Conservation (phyloP, 2,888 invertebrate species). For the Oligia fasciuncula region DNA sequence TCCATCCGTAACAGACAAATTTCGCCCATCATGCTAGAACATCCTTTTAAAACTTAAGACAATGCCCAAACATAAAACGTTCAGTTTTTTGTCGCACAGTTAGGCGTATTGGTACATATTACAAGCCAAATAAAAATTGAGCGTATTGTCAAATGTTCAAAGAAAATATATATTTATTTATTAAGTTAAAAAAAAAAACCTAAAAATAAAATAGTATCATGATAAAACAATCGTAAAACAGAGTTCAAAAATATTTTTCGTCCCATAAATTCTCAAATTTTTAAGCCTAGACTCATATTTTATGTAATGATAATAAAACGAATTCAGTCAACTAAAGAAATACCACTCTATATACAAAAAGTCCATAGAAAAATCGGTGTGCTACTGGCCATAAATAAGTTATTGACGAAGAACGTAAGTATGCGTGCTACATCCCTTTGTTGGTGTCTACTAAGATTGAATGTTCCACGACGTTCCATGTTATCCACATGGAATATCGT, state of each 20-base stretch:
- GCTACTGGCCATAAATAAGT: not conserved
- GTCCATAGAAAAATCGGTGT: not conserved
- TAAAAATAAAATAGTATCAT: too few relatives aligned
- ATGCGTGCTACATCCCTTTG: not conserved
- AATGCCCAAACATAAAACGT: not conserved
- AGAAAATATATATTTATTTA: too few relatives aligned
- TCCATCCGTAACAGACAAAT: not conserved
- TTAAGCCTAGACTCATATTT: not conserved
- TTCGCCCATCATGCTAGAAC: constrained; percentile 1
- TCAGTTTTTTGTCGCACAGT: too few relatives aligned
- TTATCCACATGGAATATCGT: not conserved
- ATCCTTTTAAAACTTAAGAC: not conserved
- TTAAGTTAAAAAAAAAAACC: not conserved
- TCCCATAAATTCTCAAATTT: not conserved
- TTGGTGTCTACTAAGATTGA: not conserved
- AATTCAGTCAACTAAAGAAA: not conserved
- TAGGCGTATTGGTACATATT: not conserved
- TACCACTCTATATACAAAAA: too few relatives aligned
- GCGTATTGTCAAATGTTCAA: not conserved
- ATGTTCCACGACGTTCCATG: not conserved
- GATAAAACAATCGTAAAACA: not conserved
- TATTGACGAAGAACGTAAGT: not conserved
- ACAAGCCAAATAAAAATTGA: not conserved
- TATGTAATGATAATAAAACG: not conserved
- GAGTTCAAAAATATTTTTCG: not conserved